Conservation (phyloP, 2,888 invertebrate species). For the Ectropis crepuscularia region DNA sequence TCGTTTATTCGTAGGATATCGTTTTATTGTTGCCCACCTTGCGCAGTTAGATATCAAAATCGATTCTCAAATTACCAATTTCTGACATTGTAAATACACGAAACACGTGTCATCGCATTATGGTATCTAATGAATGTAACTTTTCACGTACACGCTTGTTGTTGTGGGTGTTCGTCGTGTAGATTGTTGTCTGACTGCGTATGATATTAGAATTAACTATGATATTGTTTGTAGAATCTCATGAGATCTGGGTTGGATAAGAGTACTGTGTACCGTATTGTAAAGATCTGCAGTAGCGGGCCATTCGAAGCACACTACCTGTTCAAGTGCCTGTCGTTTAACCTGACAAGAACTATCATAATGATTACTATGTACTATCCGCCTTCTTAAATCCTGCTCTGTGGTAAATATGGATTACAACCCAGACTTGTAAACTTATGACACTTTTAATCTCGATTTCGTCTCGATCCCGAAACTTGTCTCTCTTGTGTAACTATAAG, state of each 20-base stretch:
- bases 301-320: neutral
- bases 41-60: slow-evolving; percentile 19
- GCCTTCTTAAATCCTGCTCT: neutral
- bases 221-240: slow-evolving; percentile 29
- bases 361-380: neutral
- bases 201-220: slow-evolving; percentile 18
- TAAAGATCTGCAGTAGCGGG: slow-evolving; percentile 1
- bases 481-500: slow-evolving; percentile 46
- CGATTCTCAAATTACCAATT: neutral
- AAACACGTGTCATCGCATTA: neutral
- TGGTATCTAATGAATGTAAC: slow-evolving; percentile 2
- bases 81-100: slow-evolving; percentile 8
- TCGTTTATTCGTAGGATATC: neutral
- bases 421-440: slow-evolving; percentile 22
- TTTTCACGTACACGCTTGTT: slow-evolving; percentile 17
- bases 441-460: slow-evolving; percentile 32
- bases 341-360: neutral
- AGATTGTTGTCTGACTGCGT: slow-evolving; percentile 23
- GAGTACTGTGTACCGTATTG: neutral
- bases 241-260: slow-evolving; percentile 22
- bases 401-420: slow-evolving; percentile 1
- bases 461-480: slow-evolving; percentile 40
- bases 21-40: slow-evolving; percentile 10
- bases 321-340: slow-evolving; percentile 15
- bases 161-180: slow-evolving; percentile 14